These are phyloP conservation scores for Brachypodius melanocephalos DNA, from an alignment of 2,113 vertebrate species.

Conservation along the genomic window DNA sequence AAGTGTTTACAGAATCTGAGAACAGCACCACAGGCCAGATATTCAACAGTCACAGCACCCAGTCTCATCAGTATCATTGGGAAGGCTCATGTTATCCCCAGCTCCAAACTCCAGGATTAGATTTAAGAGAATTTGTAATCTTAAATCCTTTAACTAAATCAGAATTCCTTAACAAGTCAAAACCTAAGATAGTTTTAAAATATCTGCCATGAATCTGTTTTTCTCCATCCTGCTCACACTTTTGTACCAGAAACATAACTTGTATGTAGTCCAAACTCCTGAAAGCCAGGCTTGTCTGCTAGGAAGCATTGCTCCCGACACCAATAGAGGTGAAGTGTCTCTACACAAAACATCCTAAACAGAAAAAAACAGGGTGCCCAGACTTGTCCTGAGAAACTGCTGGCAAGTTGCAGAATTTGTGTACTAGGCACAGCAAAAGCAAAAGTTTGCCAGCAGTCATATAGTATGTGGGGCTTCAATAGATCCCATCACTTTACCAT, in stretches of 20 bases:
- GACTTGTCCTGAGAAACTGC: background rate
- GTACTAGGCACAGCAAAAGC: background rate
- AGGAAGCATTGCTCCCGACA: background rate
- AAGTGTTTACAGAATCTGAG: background rate
- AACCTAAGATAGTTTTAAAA: background rate
- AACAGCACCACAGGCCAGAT: background rate
- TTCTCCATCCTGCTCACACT: background rate
- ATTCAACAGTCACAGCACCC: background rate
- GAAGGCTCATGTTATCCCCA: background rate
- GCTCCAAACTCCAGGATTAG: background rate
- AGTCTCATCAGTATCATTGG: background rate
- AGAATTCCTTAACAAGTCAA: background rate
- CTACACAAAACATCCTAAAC: background rate
- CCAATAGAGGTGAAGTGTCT: background rate
- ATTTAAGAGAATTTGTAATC: background rate
- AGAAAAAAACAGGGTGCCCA: background rate
- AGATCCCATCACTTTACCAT: background rate
- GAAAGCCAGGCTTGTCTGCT: background rate
- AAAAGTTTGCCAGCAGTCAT: background rate
- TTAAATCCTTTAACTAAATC: background rate
- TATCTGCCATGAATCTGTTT: background rate
- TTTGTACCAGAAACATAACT: background rate
- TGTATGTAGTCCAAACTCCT: background rate
- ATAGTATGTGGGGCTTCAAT: background rate
- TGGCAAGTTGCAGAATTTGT: background rate